Percentiles rank a stretch among this genome's conserved stretches.
phyloP scores from a whole-genome alignment of 2,888 invertebrate species.

The Petrolisthes cinctipes region DNA sequence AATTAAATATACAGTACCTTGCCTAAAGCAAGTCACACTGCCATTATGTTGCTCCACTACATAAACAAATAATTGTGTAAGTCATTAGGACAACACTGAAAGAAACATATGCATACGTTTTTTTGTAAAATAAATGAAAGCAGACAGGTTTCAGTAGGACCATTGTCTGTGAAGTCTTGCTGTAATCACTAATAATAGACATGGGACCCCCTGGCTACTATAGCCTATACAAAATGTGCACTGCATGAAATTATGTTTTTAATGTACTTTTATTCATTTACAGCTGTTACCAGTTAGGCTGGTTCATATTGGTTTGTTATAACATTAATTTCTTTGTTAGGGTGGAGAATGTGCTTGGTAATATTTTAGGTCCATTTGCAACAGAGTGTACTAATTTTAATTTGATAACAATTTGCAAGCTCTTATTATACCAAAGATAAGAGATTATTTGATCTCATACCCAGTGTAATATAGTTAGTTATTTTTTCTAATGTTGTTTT shows the following conservation, averaged over 20 bases:
- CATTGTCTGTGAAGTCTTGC: conserved; percentile 5
- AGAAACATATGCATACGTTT: neutral
- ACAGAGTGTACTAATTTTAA: conserved; percentile 12
- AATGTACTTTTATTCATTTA: no score
- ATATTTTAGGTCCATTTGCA: conserved; percentile 4
- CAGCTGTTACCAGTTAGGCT: neutral
- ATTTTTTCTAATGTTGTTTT: conserved; percentile 52
- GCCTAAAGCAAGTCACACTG: conserved; percentile 7
- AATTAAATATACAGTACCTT: neutral
- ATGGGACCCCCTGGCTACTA: neutral
- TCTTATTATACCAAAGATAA: conserved; percentile 50
- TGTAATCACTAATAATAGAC: neutral
- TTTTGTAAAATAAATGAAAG: neutral
- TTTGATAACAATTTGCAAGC: conserved; percentile 13
- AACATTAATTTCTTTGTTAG: neutral
- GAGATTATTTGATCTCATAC: conserved; percentile 54
- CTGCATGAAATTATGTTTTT: neutral
- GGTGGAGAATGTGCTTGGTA: neutral
- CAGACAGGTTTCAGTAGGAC: neutral
- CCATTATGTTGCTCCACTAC: conserved; percentile 1
- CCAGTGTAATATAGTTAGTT: conserved; percentile 36
- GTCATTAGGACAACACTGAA: neutral
- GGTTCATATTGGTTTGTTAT: neutral
- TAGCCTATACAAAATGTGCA: neutral
- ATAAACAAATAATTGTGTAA: neutral